These are phyloP conservation scores for Micromesistius poutassou DNA, from an alignment of 2,797 vertebrate genomes.

Conservation along the genomic window DNA sequence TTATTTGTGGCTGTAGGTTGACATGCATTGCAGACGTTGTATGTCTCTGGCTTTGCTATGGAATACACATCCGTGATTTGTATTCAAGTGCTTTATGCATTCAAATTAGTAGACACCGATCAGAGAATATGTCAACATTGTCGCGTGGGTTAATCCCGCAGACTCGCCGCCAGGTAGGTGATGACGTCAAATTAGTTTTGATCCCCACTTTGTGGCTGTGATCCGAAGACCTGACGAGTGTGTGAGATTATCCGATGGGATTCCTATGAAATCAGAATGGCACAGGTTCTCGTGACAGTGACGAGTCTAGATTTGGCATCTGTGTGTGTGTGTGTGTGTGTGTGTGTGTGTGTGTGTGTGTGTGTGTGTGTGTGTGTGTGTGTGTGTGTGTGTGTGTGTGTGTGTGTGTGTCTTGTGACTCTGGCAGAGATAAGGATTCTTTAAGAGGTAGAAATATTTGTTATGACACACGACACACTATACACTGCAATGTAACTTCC, in stretches of 20 bases:
- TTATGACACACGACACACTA: neutral
- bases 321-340: neutral
- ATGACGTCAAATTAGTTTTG: neutral
- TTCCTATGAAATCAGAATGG: conserved; percentile 18
- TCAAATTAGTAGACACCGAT: neutral
- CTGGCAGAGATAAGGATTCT: conserved; percentile 8
- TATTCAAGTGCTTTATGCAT: neutral
- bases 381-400: conserved; percentile 3
- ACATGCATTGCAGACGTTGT: neutral
- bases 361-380: conserved; percentile 6
- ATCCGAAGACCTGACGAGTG: neutral
- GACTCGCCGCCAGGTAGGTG: neutral
- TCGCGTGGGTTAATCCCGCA: neutral
- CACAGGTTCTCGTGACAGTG: conserved; percentile 48
- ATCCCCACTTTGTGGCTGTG: neutral
- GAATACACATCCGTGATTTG: neutral
- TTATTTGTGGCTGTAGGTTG: neutral
- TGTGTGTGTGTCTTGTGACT: conserved; percentile 4
- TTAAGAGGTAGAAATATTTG: conserved; percentile 1
- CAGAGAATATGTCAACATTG: neutral
- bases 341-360: conserved; percentile 1
- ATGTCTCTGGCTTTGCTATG: neutral
- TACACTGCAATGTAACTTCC: neutral
- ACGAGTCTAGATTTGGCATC: conserved; percentile 6
- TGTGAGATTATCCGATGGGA: neutral